phyloP scores from a whole-genome alignment of 2,113 vertebrate species.

The Pleuronectes platessa region DNA sequence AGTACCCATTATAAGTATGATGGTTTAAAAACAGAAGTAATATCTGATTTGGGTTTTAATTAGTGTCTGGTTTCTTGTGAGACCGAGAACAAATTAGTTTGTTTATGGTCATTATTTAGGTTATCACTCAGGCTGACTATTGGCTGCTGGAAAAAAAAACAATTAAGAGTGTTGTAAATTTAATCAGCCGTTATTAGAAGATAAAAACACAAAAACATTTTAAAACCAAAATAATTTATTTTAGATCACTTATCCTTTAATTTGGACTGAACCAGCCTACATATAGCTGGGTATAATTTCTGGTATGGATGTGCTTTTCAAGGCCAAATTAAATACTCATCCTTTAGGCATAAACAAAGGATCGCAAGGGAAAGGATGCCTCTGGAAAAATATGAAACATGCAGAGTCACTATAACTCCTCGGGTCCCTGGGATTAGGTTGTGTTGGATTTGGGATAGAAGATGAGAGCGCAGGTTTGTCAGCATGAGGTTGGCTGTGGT shows the following conservation, averaged over 20 bases:
- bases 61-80: neutral
- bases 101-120: neutral
- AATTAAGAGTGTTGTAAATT: neutral
- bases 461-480: neutral
- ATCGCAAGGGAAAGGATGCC: neutral
- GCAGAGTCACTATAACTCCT: constrained; percentile 29
- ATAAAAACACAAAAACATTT: neutral
- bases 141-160: neutral
- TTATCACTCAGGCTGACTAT: neutral
- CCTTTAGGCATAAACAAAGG: constrained; percentile 42
- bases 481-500: neutral
- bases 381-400: constrained; percentile 4
- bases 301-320: constrained; percentile 8
- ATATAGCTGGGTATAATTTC: neutral
- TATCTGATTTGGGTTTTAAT: constrained; percentile 10
- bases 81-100: neutral
- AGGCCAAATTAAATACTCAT: constrained; percentile 9
- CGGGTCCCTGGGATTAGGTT: neutral
- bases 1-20: neutral
- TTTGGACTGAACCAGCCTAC: neutral
- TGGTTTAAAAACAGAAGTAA: constrained; percentile 3
- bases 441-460: constrained; percentile 8
- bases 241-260: constrained; percentile 1
- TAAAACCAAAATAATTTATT: neutral
- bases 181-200: neutral